A percentile compares a stretch with the other conserved stretches of the same genome.
phyloP scores from a whole-genome alignment of 1,140 invertebrate genomes.

The Brachionus paranguensis region DNA sequence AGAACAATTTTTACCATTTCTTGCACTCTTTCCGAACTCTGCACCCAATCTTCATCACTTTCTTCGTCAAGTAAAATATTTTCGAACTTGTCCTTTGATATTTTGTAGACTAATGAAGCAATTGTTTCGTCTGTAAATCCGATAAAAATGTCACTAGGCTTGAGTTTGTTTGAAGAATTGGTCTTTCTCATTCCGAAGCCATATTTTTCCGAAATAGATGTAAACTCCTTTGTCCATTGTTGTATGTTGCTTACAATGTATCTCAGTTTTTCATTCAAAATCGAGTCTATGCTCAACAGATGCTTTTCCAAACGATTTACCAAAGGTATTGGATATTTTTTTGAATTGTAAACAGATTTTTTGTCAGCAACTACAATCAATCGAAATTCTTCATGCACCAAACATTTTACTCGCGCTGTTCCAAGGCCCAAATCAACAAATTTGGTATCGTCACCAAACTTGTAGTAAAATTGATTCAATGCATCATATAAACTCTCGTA shows the following conservation, averaged over 20 bases:
- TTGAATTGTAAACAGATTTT: conserved; percentile 46
- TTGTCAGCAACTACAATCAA: conserved; percentile 52
- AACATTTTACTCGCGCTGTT: conserved; percentile 51
- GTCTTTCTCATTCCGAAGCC: not conserved
- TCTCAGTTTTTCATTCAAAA: conserved; percentile 45
- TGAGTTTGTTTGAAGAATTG: not conserved
- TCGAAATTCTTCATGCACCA: conserved; percentile 49
- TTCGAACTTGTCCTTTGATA: conserved; percentile 24
- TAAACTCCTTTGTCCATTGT: conserved; percentile 45
- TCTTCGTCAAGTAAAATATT: not conserved
- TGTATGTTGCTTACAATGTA: conserved; percentile 43
- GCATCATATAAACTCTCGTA: conserved; percentile 54
- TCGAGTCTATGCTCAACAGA: conserved; percentile 46
- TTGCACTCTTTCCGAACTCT: not conserved
- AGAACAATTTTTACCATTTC: conserved; percentile 44
- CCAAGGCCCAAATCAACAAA: conserved; percentile 53
- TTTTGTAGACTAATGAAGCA: conserved; percentile 45
- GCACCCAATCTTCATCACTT: not conserved
- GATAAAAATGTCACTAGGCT: conserved; percentile 16
- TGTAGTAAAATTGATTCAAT: conserved; percentile 53
- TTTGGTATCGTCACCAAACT: conserved; percentile 46
- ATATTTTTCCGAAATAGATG: not conserved
- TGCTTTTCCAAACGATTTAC: conserved; percentile 52
- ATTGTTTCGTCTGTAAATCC: conserved; percentile 49
- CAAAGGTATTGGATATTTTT: conserved; percentile 50